Evolutionary conservation across 2,888 invertebrate genomes (phyloP), one percentile per base, ranked within the genome.

Genomic region (Dicyrtoma fusca): DNA sequence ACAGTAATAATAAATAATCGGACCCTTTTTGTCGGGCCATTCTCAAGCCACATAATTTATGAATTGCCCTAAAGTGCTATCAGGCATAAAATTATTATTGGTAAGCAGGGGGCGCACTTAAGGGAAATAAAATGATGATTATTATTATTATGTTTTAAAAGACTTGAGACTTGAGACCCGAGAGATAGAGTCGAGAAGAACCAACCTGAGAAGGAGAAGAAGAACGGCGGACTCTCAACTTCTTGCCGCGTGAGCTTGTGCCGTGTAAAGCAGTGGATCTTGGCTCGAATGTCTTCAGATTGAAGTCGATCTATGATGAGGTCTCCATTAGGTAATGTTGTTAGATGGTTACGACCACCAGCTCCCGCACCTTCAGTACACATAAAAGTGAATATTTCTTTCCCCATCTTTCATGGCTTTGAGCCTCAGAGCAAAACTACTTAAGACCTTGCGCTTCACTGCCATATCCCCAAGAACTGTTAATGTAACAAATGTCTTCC

Each of bases 261-360:
- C 53, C 79, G 72, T 19, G 79, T 76, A 61, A 76, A 44, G 59
- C 79, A 79, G 55, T 74, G 64, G 55, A 79, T 65, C 66, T 68
- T 73, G 11, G 77, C 71, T 63, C 63, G 70, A 51, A 66, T 57
- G 66, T 79, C 79, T 61, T 77, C 76, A 49, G 68, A 42, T 19
- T 63, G 26, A 10, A 79, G 63, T 53, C 75, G 75, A 71, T 77
- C 75, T 21, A 77, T 73, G 53, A 77, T 74, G 42, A 79, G 75
- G 64, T 79, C 79, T 49, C 79, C 79, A 74, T 79, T 79, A 69
- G 79, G 79, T 23, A 79, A 75, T 8, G 34, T 34, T 34, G 34
- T 34, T 42, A 76, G 25, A 70, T 77, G 76, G 51, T 73, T 76
- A 53, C 75, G 75, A 19, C 71, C 74, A 1, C 72, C 74, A 71